phyloP scores from a whole-genome alignment of 2,113 vertebrate genomes.

The Pelmatolapia mariae region DNA sequence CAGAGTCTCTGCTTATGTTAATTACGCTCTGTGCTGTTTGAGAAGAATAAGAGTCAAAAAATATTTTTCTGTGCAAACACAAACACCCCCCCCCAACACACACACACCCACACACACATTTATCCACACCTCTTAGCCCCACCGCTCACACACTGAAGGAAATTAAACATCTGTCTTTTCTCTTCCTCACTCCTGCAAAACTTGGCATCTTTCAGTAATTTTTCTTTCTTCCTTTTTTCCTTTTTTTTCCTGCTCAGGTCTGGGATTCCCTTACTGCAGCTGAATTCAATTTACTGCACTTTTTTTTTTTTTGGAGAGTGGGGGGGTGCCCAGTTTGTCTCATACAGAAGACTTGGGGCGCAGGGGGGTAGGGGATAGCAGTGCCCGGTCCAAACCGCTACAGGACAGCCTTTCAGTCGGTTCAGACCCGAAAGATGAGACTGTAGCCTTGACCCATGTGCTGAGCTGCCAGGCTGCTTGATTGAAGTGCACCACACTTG shows the following conservation, averaged over 20 bases:
- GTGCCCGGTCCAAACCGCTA: conserved; percentile 8
- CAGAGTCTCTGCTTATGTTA: conserved; percentile 60
- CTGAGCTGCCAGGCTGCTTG: conserved; percentile 51
- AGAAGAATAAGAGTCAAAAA: conserved; percentile 49
- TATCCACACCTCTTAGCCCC: conserved; percentile 45
- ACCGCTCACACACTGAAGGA: conserved; percentile 33
- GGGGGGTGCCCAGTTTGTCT: not conserved
- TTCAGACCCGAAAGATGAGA: conserved; percentile 32
- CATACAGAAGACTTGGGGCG: not conserved
- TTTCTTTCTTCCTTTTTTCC: conserved; percentile 8
- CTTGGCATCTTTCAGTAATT: conserved; percentile 55
- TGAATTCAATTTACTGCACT: conserved; percentile 57
- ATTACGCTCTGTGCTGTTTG: conserved; percentile 51
- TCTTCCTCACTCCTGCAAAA: conserved; percentile 46
- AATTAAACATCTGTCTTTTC: conserved; percentile 68
- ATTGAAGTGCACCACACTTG: conserved; percentile 72
- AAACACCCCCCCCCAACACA: conserved; percentile 19
- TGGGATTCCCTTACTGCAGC: conserved; percentile 70
- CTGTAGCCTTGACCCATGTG: conserved; percentile 58
- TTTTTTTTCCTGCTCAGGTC: conserved; percentile 36
- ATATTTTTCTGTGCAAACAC: conserved; percentile 55
- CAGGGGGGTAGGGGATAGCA: not conserved
- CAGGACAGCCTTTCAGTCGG: not conserved
- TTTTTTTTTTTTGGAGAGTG: not conserved
- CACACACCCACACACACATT: not conserved